phyloP scores from a whole-genome alignment of 2,113 vertebrate species.

The Tonatia bakeri region DNA sequence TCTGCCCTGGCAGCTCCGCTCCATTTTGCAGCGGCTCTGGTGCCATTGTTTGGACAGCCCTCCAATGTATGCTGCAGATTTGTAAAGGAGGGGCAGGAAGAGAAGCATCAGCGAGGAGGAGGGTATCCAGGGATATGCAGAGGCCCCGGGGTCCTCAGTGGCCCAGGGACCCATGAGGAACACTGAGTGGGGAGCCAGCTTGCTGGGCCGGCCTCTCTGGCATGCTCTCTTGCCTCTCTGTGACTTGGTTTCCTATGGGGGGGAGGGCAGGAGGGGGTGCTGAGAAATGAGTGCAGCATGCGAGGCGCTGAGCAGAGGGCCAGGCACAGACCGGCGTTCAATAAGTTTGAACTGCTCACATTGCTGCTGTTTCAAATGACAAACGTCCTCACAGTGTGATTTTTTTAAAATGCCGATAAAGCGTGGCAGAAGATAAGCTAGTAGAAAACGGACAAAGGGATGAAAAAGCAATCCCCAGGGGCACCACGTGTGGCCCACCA shows the following conservation, averaged over 20 bases:
- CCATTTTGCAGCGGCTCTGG: not conserved
- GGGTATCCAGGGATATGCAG: not conserved
- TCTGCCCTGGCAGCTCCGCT: not conserved
- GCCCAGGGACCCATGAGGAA: not conserved
- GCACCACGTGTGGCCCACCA: not conserved
- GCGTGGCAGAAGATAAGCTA: not conserved
- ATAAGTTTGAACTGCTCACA: not conserved
- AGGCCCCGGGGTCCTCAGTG: not conserved
- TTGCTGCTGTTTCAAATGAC: not conserved
- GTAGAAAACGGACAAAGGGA: not conserved
- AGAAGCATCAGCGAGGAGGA: not conserved
- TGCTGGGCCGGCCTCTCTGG: not conserved
- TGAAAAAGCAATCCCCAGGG: not conserved
- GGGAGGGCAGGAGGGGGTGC: not conserved
- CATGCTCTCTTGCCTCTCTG: not conserved
- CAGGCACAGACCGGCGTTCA: not conserved
- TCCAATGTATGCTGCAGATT: not conserved
- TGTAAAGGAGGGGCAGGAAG: not conserved
- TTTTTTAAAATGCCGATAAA: not conserved
- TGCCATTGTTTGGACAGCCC: too few species aligned
- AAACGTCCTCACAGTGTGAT: not conserved
- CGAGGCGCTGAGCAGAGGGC: not conserved
- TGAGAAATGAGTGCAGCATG: not conserved
- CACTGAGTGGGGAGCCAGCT: not conserved
- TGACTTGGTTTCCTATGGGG: slow-evolving; percentile 1